Base-by-base conservation (phyloP, 2,797 vertebrate species). In the Leptatherina wallacei region DNA sequence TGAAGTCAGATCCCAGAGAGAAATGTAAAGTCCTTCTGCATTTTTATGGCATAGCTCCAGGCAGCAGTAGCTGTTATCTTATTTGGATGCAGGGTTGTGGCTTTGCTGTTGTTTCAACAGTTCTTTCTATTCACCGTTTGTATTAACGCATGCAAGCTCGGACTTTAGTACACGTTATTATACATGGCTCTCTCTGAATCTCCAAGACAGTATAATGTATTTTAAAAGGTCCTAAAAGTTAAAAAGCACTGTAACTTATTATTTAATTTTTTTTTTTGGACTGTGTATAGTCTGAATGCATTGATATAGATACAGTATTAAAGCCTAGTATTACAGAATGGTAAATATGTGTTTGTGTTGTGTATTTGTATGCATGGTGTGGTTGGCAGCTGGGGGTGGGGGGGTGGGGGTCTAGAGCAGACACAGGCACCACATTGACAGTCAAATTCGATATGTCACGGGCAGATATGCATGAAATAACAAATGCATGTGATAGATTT, bases 61-160 rank as follows among this genome's bases (percentile, higher is more conserved):
- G 94, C 95, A 95, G 94, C 90, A 92, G 93, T 90, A 96, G 95
- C 95, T 94, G 73, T 85, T 82, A 80, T 88, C 81, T 78, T 85
- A 81, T 85, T 81, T 85, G 40, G 69, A 95, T 94, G 95, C 95
- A 94, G 93, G 93, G 95, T 92, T 94, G 92, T 84, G 70, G 84
- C 62, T 88, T 86, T 73, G 84, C 66, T 80, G 75, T 74, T 66
- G 62, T 86, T 82, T 77, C 84, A 61, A 56, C n/a, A 65, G 69
- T 93, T 94, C 88, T 79, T 59, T 73, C 91, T 92, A 94, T 96
- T 94, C 94, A 93, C 94, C 95, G 93, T 88, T 84, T 82, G 80
- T 75, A 79, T 69, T 77, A 83, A 87, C 49, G 95, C 97, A 98
- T 96, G 96, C 96, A 97, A 96, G 96, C 95, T 94, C 92, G 88